Evolutionary conservation across 2,113 vertebrate species (phyloP), one percentile per base, ranked within the genome.

Genomic region (Brachyhypopomus occidentalis): DNA sequence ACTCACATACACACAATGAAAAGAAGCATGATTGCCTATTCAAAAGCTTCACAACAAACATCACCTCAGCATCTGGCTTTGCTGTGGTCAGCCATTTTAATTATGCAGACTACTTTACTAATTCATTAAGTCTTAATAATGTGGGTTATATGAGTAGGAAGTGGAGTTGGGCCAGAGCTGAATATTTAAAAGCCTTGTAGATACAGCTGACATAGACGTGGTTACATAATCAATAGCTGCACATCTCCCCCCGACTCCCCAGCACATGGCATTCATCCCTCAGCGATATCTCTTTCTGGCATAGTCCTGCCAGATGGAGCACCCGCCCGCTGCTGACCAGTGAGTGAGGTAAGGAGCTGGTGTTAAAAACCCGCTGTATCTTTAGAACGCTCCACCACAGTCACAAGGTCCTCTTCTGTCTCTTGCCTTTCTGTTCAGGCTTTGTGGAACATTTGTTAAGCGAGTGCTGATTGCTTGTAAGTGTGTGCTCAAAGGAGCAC

Each of bases 151-250:
- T 22, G 34, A 62, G 70, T 72, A 12, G 55, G 22, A 62, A 30
- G 48, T 58, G 4, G 23, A 83, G 36, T 30, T 52, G 20, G 27
- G 67, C 66, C n/a, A 71, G 75, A 72, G 77, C 69, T 64, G 74
- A 80, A 8, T 36, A 77, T 76, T 60, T 80, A 59, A 74, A 80
- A 80, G 56, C 34, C 77, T 77, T 79, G 64, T 80, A 56, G 71
- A 64, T 55, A 84, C 77, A 76, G 66, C 75, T 74, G 52, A 74
- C 75, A 69, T 41, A 63, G 71, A 72, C 78, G 14, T 60, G 17
- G 74, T 81, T 81, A 78, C 79, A 78, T 81, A 81, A 84, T 84
- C 79, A 63, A 48, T 81, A 78, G 73, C 22, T 23, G 63, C 70
- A 77, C 75, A 66, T 27, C 75, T 34, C 30, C 38, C 66, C 34